Base-by-base conservation (phyloP, 2,113 vertebrate genomes). In the Arothron firmamentum region DNA sequence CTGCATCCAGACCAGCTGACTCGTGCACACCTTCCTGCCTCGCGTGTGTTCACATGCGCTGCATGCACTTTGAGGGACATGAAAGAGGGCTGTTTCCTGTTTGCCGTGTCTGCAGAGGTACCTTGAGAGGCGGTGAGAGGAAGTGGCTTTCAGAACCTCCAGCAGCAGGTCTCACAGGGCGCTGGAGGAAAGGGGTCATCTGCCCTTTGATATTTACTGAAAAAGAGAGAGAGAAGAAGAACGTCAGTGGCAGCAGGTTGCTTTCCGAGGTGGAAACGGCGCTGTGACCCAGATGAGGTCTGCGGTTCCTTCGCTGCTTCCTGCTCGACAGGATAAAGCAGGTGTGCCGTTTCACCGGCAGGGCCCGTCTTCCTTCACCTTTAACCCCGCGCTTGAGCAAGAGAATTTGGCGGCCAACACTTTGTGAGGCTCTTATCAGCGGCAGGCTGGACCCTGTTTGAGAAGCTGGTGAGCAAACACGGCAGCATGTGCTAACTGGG, bases 71-170 rank as follows among this genome's bases (percentile, higher is more conserved):
- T 55, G 71, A 65, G 68, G 79, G 74, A 85, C 78, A 74, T 80
- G 75, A 89, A 81, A 87, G 79, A 77, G 59, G 72, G 64, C 79
- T 78, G 84, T 67, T 90, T 91, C 90, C 88, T 90, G 90, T 90
- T 88, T 89, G 83, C 81, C 56, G 59, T 72, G 51, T 47, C 56
- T 67, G 57, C 45, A 63, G 67, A 84, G 52, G 60, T 79, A 87
- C 82, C 82, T 86, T 78, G 65, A 86, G 31, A 72, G 28, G 55
- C 71, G 71, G 61, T 54, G 72, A 55, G 75, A 89, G 90, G 90
- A 90, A 90, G 89, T 90, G 90, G 87, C 67, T 89, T 85, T 88
- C 59, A 72, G 47, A 80, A 64, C 65, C 82, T 80, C 51, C 47
- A 62, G 62, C 59, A 72, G 42, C 55, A 63, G 46, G 56, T 64